Base-by-base conservation (phyloP, 2,888 invertebrate species). In the Nomada ruficornis region DNA sequence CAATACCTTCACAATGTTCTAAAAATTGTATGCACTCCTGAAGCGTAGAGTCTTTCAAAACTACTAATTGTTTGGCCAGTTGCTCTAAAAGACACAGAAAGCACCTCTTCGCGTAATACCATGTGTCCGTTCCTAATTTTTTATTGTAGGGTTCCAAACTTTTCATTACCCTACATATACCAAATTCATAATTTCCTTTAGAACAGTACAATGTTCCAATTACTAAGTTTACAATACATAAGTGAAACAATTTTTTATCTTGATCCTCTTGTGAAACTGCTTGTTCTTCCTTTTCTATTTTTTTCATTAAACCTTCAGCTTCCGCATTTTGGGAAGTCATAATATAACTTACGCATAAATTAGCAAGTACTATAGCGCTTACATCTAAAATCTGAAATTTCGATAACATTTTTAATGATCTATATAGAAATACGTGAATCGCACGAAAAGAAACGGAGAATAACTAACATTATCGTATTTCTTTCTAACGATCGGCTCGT, bases 321-420 rank as follows among this genome's bases (percentile, higher is more conserved):
- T 99, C 99, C 94, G 99, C 98, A 93, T 99, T 99, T 94, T 99
- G 98, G 69, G 98, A 98, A 2, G 98, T 99, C 99, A 99, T 99
- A 89, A 99, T 99, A 93, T 99, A 99, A 23, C 99, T 98, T 1
- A 99, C 99, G 93, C 99, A 99, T 50, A 99, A 95, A 94, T 99
- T 99, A 29, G 99, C 99, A 91, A 99, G 95, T 59, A 99, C 99
- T 54, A 99, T 98, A n/a, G 99, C 99, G 91, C 98, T 98, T 15
- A 99, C 97, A 88, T 97, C 97, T 93, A 99, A 95, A 91, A 99
- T 97, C 96, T 97, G 91, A 54, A 81, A 77, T 60, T 78, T 83
- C 5, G 55, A 11, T 44, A 70, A 36, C 9, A 29, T 47, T 47
- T 47, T 47, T 42, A 20, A 20, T 60, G 55, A 59, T 54, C 5